Evolutionary conservation across 2,888 invertebrate genomes (phyloP).

Genomic region (Ormyrus thymus): DNA sequence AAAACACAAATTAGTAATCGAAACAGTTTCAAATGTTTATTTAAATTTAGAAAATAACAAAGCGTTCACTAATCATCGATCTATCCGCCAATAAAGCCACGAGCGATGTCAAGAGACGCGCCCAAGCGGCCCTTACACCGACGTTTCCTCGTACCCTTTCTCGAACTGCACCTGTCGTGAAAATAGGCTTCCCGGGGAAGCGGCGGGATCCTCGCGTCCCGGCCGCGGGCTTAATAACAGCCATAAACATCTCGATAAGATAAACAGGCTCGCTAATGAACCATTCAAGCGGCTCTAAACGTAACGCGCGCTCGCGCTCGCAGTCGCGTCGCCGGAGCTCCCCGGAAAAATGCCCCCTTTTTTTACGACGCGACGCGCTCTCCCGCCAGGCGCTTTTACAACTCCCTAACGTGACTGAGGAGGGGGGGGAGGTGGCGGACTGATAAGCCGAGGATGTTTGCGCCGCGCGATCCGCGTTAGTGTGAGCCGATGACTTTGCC

Average conservation of each 20-base stretch:
- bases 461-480: not conserved
- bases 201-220: not conserved
- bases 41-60: too few species aligned
- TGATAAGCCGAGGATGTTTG: conserved; percentile 13
- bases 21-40: too few species aligned
- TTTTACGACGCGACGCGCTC: conserved; percentile 18
- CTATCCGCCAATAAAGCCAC: too few species aligned
- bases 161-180: too few species aligned
- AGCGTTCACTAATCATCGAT: too few species aligned
- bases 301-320: conserved; percentile 27
- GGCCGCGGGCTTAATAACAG: conserved; percentile 31
- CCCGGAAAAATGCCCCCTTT: conserved; percentile 19
- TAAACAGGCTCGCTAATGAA: conserved; percentile 52
- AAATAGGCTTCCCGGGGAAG: not conserved
- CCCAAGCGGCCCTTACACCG: too few species aligned
- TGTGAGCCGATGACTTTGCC: not conserved
- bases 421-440: not conserved
- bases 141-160: too few species aligned
- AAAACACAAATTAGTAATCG: too few species aligned
- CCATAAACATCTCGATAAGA: conserved; percentile 53
- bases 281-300: conserved; percentile 36
- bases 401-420: not conserved
- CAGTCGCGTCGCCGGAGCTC: conserved; percentile 22
- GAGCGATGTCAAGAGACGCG: too few species aligned
- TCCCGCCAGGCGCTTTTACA: conserved; percentile 16